phyloP scores from a whole-genome alignment of 64 coral and sea anemone genomes.

The Anthopleura sola region DNA sequence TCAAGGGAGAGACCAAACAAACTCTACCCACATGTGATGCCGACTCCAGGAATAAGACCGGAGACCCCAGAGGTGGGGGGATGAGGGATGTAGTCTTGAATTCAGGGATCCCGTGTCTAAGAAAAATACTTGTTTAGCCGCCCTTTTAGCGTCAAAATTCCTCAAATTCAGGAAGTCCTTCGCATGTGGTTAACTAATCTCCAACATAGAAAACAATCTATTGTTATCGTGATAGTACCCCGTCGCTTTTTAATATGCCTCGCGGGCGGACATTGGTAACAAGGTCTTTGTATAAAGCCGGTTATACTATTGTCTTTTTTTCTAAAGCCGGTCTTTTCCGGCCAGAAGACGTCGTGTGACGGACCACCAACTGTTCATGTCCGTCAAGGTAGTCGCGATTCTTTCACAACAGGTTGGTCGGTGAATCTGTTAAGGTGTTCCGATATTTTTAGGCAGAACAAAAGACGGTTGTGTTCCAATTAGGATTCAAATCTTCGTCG shows the following conservation, averaged over 20 bases:
- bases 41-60: no score
- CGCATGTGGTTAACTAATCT: not conserved
- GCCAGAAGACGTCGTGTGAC: not conserved
- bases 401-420: not conserved
- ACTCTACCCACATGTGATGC: no score
- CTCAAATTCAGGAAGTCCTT: not conserved
- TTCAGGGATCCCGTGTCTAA: no score
- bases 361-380: not conserved
- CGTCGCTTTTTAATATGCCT: not conserved
- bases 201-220: not conserved
- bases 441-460: no score
- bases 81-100: no score
- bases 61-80: no score
- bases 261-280: not conserved
- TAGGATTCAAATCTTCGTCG: no score
- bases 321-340: not conserved
- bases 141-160: no score
- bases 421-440: not conserved
- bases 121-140: no score
- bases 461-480: no score
- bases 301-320: not conserved
- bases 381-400: not conserved
- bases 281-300: slow-evolving; percentile 4
- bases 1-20: no score
- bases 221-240: not conserved